Percentiles rank a stretch among this genome's conserved stretches.
Evolutionary conservation across 2,888 invertebrate species (phyloP).

Genomic region (Parnassius glacialis): DNA sequence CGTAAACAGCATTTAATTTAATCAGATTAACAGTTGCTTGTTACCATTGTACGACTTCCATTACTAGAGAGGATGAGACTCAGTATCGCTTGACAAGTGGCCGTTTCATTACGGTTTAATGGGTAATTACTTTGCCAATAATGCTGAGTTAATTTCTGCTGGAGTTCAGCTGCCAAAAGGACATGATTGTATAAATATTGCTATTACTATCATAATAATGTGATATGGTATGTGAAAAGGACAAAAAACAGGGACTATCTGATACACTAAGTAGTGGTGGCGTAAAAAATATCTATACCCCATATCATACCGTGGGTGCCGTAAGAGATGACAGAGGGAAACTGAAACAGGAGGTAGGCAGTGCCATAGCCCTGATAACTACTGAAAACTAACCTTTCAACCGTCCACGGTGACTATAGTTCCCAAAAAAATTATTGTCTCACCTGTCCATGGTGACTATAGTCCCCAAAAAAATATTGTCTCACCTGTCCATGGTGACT

Average conservation of each 20-base stretch:
- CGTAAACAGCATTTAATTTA: constrained; percentile 2
- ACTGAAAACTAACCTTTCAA: too few relatives aligned
- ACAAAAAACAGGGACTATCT: not conserved
- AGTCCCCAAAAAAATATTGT: too few relatives aligned
- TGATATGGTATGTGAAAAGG: not conserved
- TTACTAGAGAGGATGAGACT: constrained; percentile 20
- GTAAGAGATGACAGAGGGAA: too few relatives aligned
- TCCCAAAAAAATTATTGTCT: too few relatives aligned
- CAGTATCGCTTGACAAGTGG: constrained; percentile 25
- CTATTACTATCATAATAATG: not conserved
- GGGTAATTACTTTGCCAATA: constrained; percentile 25
- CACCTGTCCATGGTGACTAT: too few relatives aligned
- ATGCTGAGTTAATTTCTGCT: constrained; percentile 16
- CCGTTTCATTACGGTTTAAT: constrained; percentile 24
- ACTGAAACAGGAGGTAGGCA: too few relatives aligned
- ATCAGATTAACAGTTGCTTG: constrained; percentile 20
- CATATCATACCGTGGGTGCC: too few relatives aligned
- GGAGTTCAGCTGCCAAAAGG: constrained; percentile 9
- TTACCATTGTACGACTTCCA: constrained; percentile 15
- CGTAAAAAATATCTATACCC: too few relatives aligned
- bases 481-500: too few relatives aligned
- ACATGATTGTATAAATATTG: not conserved
- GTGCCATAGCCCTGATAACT: too few relatives aligned
- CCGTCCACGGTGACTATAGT: too few relatives aligned
- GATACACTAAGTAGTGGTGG: not conserved